A percentile compares a stretch with the other conserved stretches of the same genome.
Conservation (phyloP, 2,888 invertebrate species). For the Amitus sp. region DNA sequence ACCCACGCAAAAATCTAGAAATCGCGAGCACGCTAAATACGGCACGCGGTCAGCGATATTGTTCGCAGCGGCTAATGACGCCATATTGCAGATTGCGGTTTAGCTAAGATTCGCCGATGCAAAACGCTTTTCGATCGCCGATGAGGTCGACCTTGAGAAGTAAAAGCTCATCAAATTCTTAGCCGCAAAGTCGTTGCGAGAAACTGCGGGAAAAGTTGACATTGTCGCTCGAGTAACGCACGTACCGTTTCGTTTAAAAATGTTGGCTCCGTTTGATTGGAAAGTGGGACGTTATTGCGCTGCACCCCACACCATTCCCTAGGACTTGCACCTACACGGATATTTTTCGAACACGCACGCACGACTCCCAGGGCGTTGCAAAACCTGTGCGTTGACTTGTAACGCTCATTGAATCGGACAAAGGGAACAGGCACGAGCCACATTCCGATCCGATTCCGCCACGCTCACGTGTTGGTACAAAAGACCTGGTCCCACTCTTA, state of each 20-base stretch:
- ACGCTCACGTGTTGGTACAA: slow-evolving; percentile 9
- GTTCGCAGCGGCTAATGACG: slow-evolving; percentile 34
- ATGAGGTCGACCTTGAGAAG: slow-evolving; percentile 14
- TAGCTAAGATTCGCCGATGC: slow-evolving; percentile 24
- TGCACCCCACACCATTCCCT: slow-evolving; percentile 45
- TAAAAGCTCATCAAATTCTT: slow-evolving; percentile 24
- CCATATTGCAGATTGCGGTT: slow-evolving; percentile 31
- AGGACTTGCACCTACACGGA: slow-evolving; percentile 30
- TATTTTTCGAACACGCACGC: slow-evolving; percentile 10
- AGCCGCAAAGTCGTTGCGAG: too few species aligned
- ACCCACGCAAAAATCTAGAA: slow-evolving; percentile 20
- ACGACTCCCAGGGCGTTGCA: slow-evolving; percentile 10
- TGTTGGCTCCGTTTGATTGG: slow-evolving; percentile 55
- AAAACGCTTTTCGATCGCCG: slow-evolving; percentile 28
- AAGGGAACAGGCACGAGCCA: slow-evolving; percentile 35
- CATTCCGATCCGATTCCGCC: slow-evolving; percentile 30
- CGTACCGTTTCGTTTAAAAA: not conserved
- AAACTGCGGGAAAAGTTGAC: too few species aligned
- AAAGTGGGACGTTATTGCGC: slow-evolving; percentile 58
- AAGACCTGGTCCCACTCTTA: slow-evolving; percentile 4
- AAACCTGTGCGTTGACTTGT: slow-evolving; percentile 16
- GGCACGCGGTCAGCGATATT: slow-evolving; percentile 40
- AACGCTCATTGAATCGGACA: slow-evolving; percentile 17
- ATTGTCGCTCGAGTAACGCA: too few species aligned
- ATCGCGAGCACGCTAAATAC: slow-evolving; percentile 26